Base-by-base conservation (phyloP, 2,888 invertebrate genomes). In the Lycia hirtaria region DNA sequence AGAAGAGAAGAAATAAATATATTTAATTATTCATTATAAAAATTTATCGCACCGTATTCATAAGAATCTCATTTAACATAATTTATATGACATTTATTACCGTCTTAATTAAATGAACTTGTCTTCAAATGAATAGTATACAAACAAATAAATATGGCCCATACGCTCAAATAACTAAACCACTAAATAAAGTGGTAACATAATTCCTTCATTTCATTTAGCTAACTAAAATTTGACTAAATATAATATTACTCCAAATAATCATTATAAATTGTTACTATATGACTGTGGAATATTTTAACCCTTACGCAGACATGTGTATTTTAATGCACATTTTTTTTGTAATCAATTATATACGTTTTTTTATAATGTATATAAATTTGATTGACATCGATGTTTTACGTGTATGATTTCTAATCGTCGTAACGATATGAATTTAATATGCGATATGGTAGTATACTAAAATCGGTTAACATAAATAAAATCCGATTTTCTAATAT, bases 1-100 rank as follows among this genome's bases (percentile, higher is more conserved):
- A 76, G 73, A 72, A 70, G 62, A 71, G 78, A 75, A 64, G 61
- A 72, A 71, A 70, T 68, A 67, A 56, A 66, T 59, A 58, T 33
- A 44, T 28, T 55, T 50, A 7, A 35, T 33, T 22, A 49, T 48
- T 48, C n/a, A 48, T 37, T 58, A 59, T 35, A 53, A 58, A 56
- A 40, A 49, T 40, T 28, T 43, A 72, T 73, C 73, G 83, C 85
- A 88, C 80, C 81, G 71, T 81, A 79, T 82, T 83, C 78, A 80
- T 80, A 80, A 80, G 79, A 77, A 69, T 66, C 56, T 50, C 33
- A 40, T 48, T 63, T 48, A 44, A 49, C 56, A 33, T 22, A 52
- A 56, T 52, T 45, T 40, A 54, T 51, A 51, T 35, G 28, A 20
- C 6, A 17, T 4, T 26, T 43, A 10, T 19, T 44, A 32, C 20